Base-by-base conservation (phyloP, 2,113 vertebrate genomes). In the Anarhynchus alexandrinus region DNA sequence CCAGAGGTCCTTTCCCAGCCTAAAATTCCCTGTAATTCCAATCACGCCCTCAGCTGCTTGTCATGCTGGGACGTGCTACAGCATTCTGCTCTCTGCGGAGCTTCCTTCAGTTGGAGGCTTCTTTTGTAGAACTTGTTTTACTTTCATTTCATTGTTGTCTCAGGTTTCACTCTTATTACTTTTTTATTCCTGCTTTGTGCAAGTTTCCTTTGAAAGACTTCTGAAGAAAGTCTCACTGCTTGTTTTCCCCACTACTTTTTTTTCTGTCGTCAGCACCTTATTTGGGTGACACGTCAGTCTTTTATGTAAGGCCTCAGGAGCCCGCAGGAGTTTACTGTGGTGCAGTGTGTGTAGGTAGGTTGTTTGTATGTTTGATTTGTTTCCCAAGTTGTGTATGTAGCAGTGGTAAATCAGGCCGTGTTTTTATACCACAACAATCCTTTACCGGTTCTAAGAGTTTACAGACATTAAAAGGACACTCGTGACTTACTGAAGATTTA, bases 141-240 rank as follows among this genome's bases (percentile, higher is more conserved):
- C 62, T 94, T 97, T 95, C 27, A 4, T 90, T 92, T 97, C 51
- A 15, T 38, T 36, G 4, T 84, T 84, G 19, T 21, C 9, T 88
- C 38, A 11, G 1, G 34, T 90, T 94, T 81, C 45, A 65, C 58
- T 88, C 9, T 55, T 36, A 38, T 38, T 43, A 67, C 55, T 73
- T 69, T 72, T 58, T 51, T 12, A 45, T 66, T 69, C 82, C 54
- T 61, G n/a, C 34, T 45, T 69, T 87, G 32, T 62, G 20, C 12
- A 76, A 47, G 19, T 79, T 87, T 82, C 34, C 10, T 70, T 62
- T 64, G 32, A 72, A 78, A 52, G 23, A 42, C 16, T 84, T 76
- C 59, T 40, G 34, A 54, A 58, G 27, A 42, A 77, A 66, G 11
- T 32, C 23, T 40, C 5, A 12, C 13, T 4, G 15, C 27, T 81